phyloP scores from a whole-genome alignment of 2,888 invertebrate genomes.

The Tupiocoris notatus region DNA sequence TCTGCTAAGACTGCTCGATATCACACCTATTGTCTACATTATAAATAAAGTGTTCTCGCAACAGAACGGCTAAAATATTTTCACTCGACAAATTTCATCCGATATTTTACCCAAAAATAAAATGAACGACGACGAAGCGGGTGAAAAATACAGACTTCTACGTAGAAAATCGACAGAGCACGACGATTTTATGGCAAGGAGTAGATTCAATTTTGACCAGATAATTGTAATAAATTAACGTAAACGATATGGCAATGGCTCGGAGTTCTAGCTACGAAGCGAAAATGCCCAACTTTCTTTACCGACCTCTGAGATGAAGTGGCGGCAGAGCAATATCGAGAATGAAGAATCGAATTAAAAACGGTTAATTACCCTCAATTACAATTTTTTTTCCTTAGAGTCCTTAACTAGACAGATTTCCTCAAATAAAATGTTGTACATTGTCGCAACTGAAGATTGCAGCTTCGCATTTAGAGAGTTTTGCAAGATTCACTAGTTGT shows the following conservation, averaged over 20 bases:
- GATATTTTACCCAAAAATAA: too few relatives aligned
- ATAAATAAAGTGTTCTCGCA: background rate
- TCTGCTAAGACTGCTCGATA: background rate
- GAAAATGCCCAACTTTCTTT: background rate
- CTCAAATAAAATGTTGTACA: too few relatives aligned
- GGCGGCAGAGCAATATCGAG: too few relatives aligned
- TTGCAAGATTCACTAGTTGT: constrained; percentile 29
- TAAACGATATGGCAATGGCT: constrained; percentile 26
- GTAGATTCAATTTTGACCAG: background rate
- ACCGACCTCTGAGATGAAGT: too few relatives aligned
- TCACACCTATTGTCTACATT: background rate
- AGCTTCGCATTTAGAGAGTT: constrained; percentile 20
- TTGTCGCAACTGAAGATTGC: background rate
- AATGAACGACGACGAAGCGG: too few relatives aligned
- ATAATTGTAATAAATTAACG: background rate
- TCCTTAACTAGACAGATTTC: too few relatives aligned
- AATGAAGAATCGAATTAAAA: too few relatives aligned
- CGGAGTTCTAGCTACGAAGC: background rate
- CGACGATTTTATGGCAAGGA: background rate
- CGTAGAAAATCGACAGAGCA: background rate
- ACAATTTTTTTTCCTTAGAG: too few relatives aligned
- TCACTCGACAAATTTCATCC: constrained; percentile 25
- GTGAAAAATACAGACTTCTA: background rate
- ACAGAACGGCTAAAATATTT: background rate
- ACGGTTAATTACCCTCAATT: too few relatives aligned